A percentile compares a stretch with the other conserved stretches of the same genome.
Conservation (phyloP, 30 jellyfish, hydroid and myxozoan species). For the Aurelia aurita complex sp. Pacific region DNA sequence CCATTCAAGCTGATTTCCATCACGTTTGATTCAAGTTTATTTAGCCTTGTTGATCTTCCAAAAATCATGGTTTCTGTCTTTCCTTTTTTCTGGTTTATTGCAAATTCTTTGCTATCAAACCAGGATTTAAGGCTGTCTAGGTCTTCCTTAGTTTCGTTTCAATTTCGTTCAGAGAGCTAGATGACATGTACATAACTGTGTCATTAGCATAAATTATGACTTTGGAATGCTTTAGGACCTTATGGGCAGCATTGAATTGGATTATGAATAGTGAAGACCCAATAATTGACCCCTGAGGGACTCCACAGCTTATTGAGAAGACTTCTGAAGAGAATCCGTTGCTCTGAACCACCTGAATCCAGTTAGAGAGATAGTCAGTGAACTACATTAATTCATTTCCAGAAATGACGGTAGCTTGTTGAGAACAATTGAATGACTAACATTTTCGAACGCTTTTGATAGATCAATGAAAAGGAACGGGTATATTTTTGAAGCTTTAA, state of each 20-base stretch:
- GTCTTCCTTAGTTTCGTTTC: conserved; percentile 37
- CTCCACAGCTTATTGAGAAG: conserved; percentile 54
- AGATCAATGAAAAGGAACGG: too few relatives aligned
- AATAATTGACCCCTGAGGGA: conserved; percentile 56
- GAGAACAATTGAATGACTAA: not conserved
- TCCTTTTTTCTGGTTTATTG: conserved; percentile 33
- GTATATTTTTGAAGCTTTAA: too few relatives aligned
- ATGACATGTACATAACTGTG: too few relatives aligned
- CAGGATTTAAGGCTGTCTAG: conserved; percentile 21
- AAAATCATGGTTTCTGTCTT: conserved; percentile 59
- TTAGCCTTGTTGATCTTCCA: too few relatives aligned
- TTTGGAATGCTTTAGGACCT: too few relatives aligned
- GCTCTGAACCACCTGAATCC: conserved; percentile 43
- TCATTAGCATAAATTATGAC: too few relatives aligned
- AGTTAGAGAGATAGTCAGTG: conserved; percentile 41
- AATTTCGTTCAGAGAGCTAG: too few relatives aligned
- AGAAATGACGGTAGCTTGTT: too few relatives aligned
- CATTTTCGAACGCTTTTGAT: conserved; percentile 20
- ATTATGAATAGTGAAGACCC: conserved; percentile 55
- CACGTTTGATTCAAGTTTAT: too few relatives aligned
- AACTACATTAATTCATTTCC: conserved; percentile 45
- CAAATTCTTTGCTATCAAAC: conserved; percentile 25
- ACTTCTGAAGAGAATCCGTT: conserved; percentile 53
- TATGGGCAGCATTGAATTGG: too few relatives aligned
- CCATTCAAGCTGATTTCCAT: too few relatives aligned